Percentiles rank a stretch among this genome's conserved stretches.
Evolutionary conservation across 2,797 vertebrate species (phyloP).

Genomic region (Neostethus bicornis): DNA sequence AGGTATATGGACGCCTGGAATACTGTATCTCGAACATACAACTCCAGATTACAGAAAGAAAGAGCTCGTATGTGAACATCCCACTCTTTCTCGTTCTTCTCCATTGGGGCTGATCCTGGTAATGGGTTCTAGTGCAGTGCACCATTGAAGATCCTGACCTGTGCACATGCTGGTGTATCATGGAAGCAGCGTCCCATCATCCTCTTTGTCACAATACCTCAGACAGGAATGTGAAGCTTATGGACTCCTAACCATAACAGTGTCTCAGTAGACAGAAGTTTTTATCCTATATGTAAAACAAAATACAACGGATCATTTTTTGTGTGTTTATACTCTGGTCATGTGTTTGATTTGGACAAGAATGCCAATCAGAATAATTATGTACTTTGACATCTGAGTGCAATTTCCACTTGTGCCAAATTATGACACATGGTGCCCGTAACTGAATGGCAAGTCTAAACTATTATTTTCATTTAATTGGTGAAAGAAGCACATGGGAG

Average conservation of each 20-base stretch:
- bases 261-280: constrained; percentile 45
- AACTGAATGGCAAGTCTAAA: neutral
- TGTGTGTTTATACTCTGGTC: neutral
- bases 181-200: constrained; percentile 15
- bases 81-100: constrained; percentile 2
- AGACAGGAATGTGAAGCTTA: constrained; percentile 41
- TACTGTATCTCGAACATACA: constrained; percentile 93
- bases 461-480: constrained; percentile 7
- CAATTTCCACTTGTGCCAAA: constrained; percentile 6
- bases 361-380: neutral
- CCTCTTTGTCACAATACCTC: constrained; percentile 38
- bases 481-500: constrained; percentile 7
- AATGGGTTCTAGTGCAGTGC: constrained; percentile 15
- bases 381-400: neutral
- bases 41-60: constrained; percentile 92
- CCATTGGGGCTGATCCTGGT: constrained; percentile 18
- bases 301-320: constrained; percentile 16
- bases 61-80: constrained; percentile 89
- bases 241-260: constrained; percentile 46
- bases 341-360: constrained; percentile 2
- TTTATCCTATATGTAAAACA: constrained; percentile 33
- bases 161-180: constrained; percentile 12
- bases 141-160: constrained; percentile 13
- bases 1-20: constrained; percentile 99
- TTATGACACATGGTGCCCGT: neutral